These are phyloP conservation scores for Drosophila meridiana DNA, from an alignment of 2,888 invertebrate species.

Conservation along the genomic window DNA sequence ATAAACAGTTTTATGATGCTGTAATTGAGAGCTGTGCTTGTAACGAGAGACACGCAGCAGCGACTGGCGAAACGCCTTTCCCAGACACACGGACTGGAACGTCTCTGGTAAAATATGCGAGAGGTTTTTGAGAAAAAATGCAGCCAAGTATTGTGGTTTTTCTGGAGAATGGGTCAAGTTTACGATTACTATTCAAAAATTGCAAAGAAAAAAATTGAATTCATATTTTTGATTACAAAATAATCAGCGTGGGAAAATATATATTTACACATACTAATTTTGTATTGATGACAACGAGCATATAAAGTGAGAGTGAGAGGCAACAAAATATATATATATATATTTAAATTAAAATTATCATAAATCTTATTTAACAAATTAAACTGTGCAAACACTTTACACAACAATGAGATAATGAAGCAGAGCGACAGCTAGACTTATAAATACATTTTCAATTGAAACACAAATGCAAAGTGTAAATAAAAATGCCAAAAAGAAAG, in stretches of 20 bases:
- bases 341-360: conserved; percentile 45
- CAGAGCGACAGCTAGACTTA: conserved; percentile 9
- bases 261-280: conserved; percentile 29
- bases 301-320: conserved; percentile 3
- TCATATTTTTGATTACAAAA: conserved; percentile 35
- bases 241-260: conserved; percentile 72
- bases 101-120: conserved; percentile 42
- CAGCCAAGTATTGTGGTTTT: conserved; percentile 39
- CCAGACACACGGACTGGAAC: conserved; percentile 25
- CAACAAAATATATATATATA: not conserved
- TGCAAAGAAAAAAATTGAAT: conserved; percentile 1
- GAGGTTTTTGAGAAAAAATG: conserved; percentile 33
- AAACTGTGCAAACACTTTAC: conserved; percentile 47
- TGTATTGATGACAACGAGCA: conserved; percentile 28
- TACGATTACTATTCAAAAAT: conserved; percentile 39
- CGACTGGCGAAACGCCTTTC: conserved; percentile 37
- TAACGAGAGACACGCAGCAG: conserved; percentile 29
- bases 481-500: conserved; percentile 40
- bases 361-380: conserved; percentile 73
- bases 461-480: conserved; percentile 50
- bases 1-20: conserved; percentile 53
- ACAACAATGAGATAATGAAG: conserved; percentile 32
- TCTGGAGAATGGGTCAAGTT: conserved; percentile 34
- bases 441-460: conserved; percentile 49
- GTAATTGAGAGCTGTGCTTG: conserved; percentile 55